Percentiles rank a stretch among this genome's conserved stretches.
Conservation (phyloP, 2,797 vertebrate species). For the Cossypha polioptera region DNA sequence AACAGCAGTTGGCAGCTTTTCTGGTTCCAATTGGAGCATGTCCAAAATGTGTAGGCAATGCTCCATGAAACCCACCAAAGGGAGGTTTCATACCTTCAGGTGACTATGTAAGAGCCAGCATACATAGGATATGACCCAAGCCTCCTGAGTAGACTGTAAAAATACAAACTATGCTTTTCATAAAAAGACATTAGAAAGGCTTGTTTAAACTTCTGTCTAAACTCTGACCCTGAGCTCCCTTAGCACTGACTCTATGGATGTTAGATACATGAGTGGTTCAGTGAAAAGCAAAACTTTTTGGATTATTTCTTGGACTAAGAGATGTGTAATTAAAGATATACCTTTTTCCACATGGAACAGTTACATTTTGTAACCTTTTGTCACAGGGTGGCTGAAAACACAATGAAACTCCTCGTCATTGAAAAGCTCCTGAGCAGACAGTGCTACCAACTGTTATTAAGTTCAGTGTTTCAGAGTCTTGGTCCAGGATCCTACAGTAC, state of each 20-base stretch:
- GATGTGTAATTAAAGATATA: neutral
- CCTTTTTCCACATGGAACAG: neutral
- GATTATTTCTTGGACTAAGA: neutral
- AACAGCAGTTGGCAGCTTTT: neutral
- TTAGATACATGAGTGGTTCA: neutral
- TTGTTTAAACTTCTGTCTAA: neutral
- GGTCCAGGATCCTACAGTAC: neutral
- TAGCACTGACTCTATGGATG: neutral
- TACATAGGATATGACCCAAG: neutral
- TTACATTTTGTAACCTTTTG: neutral
- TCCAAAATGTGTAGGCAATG: neutral
- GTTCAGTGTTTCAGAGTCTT: neutral
- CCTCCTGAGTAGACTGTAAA: neutral
- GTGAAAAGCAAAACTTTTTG: neutral
- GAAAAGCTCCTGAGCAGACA: neutral
- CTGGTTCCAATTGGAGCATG: neutral
- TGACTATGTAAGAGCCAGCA: neutral
- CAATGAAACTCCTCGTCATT: accelerated
- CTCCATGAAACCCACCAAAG: neutral
- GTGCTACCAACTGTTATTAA: neutral
- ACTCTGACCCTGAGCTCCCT: neutral
- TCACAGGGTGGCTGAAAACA: neutral
- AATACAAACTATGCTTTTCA: neutral
- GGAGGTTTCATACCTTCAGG: neutral
- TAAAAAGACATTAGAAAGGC: neutral